Base-by-base conservation (phyloP, 2,113 vertebrate genomes). In the human region DNA sequence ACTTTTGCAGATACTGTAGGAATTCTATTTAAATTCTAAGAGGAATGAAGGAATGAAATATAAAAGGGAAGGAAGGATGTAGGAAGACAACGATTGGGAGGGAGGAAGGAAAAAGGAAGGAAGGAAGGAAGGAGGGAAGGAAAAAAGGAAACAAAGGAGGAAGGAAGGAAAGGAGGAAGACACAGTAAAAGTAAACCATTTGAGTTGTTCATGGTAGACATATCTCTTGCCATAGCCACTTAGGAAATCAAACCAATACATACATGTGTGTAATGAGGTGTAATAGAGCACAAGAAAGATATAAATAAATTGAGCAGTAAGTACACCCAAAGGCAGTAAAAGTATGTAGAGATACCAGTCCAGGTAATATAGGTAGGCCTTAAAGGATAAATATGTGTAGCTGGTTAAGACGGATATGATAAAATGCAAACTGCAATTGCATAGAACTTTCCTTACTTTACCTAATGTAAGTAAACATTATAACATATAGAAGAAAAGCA, bases 71-170 rank as follows among this genome's bases (percentile, higher is more conserved):
- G 6, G 8, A 38, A 4, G 2, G 4, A 57, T 0, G 43, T 4
- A 48, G 18, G 7, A 2, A 18, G 13, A 30, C 5, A 23, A 8
- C 12, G 27, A 1, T 25, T 14, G 9, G 27, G 27, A 22, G 22
- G n/a, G 22, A 61, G 79, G 20, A 27, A 5, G 45, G 23, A 40
- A 3, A 14, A 38, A 64, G 7, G 13, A 18, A 30, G 0, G 7
- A 32, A 59, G 0, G 25, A 3, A 40, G 20, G 18, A 6, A 59
- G 8, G 1, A 16, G n/a, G 16, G 12, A n/a, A 2, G 35, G 18
- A 30, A 11, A 5, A 8, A 32, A 61, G 6, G 40, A 43, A 17
- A 3, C 30, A 45, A 40, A 8, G 18, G 18, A 76, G 9, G 12
- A 25, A 40, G 40, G 8, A 2, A 23, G 35, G 9, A 27, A 40